phyloP scores from a whole-genome alignment of 2,888 invertebrate genomes.

The Aphrophora alni region DNA sequence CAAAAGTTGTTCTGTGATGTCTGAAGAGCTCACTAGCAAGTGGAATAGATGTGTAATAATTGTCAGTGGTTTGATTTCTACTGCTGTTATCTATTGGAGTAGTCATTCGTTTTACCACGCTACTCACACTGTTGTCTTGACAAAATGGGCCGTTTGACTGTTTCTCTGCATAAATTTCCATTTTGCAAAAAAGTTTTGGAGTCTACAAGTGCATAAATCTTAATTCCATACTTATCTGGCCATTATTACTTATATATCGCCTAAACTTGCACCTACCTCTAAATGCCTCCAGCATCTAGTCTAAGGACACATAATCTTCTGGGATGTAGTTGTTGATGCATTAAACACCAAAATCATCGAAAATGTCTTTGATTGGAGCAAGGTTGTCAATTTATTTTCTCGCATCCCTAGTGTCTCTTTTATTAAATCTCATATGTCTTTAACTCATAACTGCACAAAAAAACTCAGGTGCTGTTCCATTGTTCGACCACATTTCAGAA shows the following conservation, averaged over 20 bases:
- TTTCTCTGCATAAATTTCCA: slow-evolving; percentile 43
- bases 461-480: not conserved
- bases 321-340: slow-evolving; percentile 47
- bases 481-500: not conserved
- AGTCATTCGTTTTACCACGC: slow-evolving; percentile 42
- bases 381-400: slow-evolving; percentile 44
- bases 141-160: slow-evolving; percentile 34
- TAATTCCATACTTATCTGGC: slow-evolving; percentile 52
- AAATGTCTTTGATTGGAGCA: slow-evolving; percentile 44
- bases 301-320: slow-evolving; percentile 43
- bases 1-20: slow-evolving; percentile 9
- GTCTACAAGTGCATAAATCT: slow-evolving; percentile 50
- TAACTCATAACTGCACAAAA: not conserved
- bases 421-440: not conserved
- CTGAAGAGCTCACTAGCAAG: slow-evolving; percentile 7
- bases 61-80: slow-evolving; percentile 16
- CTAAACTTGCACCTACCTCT: slow-evolving; percentile 45
- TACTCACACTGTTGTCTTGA: slow-evolving; percentile 29
- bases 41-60: slow-evolving; percentile 16
- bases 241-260: slow-evolving; percentile 52
- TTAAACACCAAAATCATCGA: slow-evolving; percentile 51
- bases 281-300: slow-evolving; percentile 48
- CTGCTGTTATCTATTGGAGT: slow-evolving; percentile 32
- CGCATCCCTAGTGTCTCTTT: slow-evolving; percentile 43
- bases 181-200: slow-evolving; percentile 41